Conservation (phyloP, 2,888 invertebrate genomes). For the Spisula solida region DNA sequence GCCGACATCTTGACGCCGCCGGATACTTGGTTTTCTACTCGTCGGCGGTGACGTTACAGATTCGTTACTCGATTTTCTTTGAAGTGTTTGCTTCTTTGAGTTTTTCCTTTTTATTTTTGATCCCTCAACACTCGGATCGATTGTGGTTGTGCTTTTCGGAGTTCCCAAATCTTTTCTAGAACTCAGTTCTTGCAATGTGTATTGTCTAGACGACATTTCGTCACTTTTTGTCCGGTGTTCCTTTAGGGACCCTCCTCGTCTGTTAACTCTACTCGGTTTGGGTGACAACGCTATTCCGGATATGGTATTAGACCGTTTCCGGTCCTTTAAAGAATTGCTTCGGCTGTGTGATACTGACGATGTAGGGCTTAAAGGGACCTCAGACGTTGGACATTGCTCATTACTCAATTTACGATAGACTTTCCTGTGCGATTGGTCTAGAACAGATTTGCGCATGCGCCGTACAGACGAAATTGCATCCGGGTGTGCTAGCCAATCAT, state of each 20-base stretch:
- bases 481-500: conserved; percentile 66
- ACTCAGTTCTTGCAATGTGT: conserved; percentile 42
- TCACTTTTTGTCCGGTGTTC: conserved; percentile 51
- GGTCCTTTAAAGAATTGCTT: conserved; percentile 63
- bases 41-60: neutral
- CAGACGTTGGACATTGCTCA: conserved; percentile 27
- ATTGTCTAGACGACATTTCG: conserved; percentile 40
- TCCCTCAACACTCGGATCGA: conserved; percentile 12
- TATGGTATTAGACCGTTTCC: conserved; percentile 31
- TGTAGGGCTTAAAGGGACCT: neutral
- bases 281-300: conserved; percentile 17
- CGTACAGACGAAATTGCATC: conserved; percentile 67
- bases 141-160: neutral
- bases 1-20: neutral
- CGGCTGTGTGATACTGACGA: conserved; percentile 45
- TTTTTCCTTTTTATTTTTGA: conserved; percentile 40
- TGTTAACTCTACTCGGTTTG: conserved; percentile 6
- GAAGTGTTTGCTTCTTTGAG: conserved; percentile 50
- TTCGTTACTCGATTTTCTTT: conserved; percentile 44
- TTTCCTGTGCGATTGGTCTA: conserved; percentile 56
- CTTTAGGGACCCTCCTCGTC: conserved; percentile 64
- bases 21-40: conserved; percentile 1
- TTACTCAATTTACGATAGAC: conserved; percentile 36
- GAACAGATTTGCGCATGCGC: conserved; percentile 61
- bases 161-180: conserved; percentile 20